Evolutionary conservation across 2,113 vertebrate genomes (phyloP).

Genomic region (Hyaena hyaena): DNA sequence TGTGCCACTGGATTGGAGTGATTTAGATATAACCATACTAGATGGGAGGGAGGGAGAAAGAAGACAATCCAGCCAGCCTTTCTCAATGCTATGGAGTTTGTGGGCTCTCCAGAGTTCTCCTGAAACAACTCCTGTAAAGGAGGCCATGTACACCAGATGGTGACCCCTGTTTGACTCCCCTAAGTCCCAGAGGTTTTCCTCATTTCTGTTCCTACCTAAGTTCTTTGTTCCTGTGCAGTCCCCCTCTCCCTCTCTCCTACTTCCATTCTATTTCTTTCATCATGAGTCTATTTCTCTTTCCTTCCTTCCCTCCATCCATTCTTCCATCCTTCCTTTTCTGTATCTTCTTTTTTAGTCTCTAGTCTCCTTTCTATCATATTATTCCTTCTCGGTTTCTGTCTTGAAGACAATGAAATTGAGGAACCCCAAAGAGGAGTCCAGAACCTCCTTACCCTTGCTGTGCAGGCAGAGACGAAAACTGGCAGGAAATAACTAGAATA

Average conservation of each 20-base stretch:
- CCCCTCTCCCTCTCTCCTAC: too few species aligned
- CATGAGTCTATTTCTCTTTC: neutral
- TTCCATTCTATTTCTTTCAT: neutral
- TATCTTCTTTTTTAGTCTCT: neutral
- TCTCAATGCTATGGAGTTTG: neutral
- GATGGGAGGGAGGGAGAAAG: too few species aligned
- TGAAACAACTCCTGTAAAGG: neutral
- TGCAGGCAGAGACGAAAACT: conserved; percentile 35
- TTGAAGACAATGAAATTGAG: conserved; percentile 18
- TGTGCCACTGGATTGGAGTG: neutral
- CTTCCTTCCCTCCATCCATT: neutral
- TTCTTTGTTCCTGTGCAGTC: neutral
- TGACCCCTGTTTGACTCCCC: neutral
- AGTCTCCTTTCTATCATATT: neutral
- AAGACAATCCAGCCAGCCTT: neutral
- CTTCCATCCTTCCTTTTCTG: neutral
- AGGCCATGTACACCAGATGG: neutral
- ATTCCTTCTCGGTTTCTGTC: neutral
- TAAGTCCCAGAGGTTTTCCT: neutral
- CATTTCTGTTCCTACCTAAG: neutral
- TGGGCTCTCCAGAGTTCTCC: neutral
- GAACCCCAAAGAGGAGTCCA: neutral
- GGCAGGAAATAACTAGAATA: conserved; percentile 53
- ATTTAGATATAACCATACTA: neutral
- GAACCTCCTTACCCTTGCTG: conserved; percentile 7